A percentile compares a stretch with the other conserved stretches of the same genome.
Conservation (phyloP, 2,113 vertebrate genomes). For the Crypturellus undulatus region DNA sequence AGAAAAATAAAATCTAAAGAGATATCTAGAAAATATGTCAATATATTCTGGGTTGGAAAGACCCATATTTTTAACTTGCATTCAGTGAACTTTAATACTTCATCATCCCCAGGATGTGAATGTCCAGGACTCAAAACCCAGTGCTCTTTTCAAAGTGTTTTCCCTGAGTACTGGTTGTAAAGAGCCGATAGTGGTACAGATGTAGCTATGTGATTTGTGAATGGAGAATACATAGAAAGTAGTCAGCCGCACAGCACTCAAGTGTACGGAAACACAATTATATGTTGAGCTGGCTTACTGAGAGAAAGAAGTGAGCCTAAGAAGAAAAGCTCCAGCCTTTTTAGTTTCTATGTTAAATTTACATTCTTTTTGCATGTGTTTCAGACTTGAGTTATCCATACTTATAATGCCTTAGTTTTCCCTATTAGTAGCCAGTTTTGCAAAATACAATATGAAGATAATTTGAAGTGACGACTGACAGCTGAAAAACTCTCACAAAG, state of each 20-base stretch:
- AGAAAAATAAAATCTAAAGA: background rate
- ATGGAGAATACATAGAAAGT: background rate
- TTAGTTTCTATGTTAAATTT: background rate
- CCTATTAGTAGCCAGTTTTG: background rate
- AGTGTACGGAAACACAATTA: background rate
- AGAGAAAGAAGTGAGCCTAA: background rate
- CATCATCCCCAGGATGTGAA: background rate
- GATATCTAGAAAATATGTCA: background rate
- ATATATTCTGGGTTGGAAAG: background rate
- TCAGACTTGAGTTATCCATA: background rate
- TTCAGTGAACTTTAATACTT: background rate
- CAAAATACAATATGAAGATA: background rate
- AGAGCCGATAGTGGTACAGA: background rate
- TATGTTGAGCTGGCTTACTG: background rate
- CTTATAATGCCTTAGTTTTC: background rate
- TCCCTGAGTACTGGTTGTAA: background rate
- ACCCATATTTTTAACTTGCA: background rate
- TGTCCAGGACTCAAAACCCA: accelerated
- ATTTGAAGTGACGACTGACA: background rate
- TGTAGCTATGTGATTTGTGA: background rate
- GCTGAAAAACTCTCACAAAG: background rate
- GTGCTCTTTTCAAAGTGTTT: background rate
- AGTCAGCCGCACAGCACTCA: background rate
- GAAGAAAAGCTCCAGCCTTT: background rate
- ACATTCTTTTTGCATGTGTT: background rate